Base-by-base conservation (phyloP, 2,888 invertebrate species). In the Brachylomia viminalis region DNA sequence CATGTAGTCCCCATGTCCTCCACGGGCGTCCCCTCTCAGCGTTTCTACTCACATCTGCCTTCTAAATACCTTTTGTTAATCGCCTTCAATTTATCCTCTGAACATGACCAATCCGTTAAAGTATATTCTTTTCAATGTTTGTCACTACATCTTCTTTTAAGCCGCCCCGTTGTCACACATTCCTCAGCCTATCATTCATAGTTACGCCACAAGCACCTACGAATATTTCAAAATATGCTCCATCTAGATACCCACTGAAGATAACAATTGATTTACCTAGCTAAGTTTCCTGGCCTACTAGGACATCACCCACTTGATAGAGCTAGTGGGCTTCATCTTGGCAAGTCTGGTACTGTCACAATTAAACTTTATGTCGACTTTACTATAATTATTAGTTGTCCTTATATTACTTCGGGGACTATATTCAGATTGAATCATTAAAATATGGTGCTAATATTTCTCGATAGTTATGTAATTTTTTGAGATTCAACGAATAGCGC, bases 301-400 rank as follows among this genome's bases (percentile, higher is more conserved):
- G 38, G 52, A 13, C 65, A 23, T 66, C 65, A 59, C 59, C 52
- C 58, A 76, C 52, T 65, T 49, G 17, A 5, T 13, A 33, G n/a
- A n/a, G n/a, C n/a, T 20, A 42, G 77, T 10, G 45, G 49, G 65
- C 42, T 42, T 42, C 42, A 52, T 42, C 49, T 27, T 17, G 7
- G 20, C 20, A 47, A 45, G 59, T 10, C 47, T 54, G 38, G 38
- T 75, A 38, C 17, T 23, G 33, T 42, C 42, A 42, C 65, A 77
- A 76, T 59, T 77, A 45, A 76, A 77, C 17, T 7, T 42, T 42
- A 67, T 33, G 23, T n/a, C 27, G 38, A 30, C 30, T 42, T 79
- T 79, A 69, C 13, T 62, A 20, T 49, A 79, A 77, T 77, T 76
- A 77, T 66, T 76, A 66, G 45, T 52, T 27, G 30, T n/a, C 38